Evolutionary conservation across 2,888 invertebrate genomes (phyloP).

Genomic region (Drosophila maculinotata): DNA sequence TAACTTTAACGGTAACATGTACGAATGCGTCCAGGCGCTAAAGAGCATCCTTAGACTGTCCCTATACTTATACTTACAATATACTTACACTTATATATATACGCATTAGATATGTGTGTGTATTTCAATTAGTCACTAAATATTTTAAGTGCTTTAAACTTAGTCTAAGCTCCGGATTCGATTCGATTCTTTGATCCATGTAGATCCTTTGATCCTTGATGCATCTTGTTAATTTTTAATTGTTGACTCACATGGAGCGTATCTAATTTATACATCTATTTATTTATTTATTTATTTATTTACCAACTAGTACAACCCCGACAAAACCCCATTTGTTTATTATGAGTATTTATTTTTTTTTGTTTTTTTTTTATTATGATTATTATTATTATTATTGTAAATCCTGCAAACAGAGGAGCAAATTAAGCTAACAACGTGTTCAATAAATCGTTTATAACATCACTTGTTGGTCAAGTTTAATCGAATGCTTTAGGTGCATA

Average conservation of each 20-base stretch:
- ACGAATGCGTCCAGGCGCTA: neutral
- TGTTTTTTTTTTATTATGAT: conserved; percentile 45
- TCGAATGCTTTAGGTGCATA: conserved; percentile 26
- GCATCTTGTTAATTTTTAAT: conserved; percentile 33
- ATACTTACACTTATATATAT: conserved; percentile 59
- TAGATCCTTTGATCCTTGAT: conserved; percentile 11
- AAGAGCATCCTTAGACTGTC: conserved; percentile 34
- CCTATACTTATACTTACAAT: conserved; percentile 35
- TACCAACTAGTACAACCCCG: conserved; percentile 45
- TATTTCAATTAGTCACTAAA: conserved; percentile 84
- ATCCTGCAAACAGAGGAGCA: conserved; percentile 47
- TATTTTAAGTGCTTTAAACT: conserved; percentile 81
- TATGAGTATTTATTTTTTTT: conserved; percentile 41
- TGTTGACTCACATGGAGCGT: conserved; percentile 22
- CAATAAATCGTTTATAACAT: conserved; percentile 55
- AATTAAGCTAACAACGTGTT: conserved; percentile 53
- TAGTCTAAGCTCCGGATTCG: conserved; percentile 68
- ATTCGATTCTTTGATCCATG: conserved; percentile 26
- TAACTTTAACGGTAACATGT: conserved; percentile 2
- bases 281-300: conserved; percentile 50
- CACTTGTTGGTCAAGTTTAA: conserved; percentile 17
- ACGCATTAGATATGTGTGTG: conserved; percentile 32
- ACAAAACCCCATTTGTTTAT: conserved; percentile 29
- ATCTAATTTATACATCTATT: conserved; percentile 36
- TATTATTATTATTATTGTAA: conserved; percentile 54